These are phyloP conservation scores for Elephas maximus DNA, from an alignment of 2,113 vertebrate species.

Conservation along the genomic window DNA sequence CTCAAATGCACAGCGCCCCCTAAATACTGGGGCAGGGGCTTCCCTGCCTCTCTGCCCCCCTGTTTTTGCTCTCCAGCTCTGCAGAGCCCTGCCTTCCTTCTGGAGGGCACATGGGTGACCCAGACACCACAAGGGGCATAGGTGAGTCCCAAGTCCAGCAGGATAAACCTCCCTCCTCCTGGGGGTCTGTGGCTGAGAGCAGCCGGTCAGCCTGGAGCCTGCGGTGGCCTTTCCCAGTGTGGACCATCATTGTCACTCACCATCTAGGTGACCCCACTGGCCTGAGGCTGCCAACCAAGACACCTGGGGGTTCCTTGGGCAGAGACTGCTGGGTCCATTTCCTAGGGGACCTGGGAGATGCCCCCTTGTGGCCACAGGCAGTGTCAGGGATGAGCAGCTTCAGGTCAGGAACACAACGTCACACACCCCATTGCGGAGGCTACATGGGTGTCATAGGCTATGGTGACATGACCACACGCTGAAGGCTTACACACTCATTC, in stretches of 20 bases:
- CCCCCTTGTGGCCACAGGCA: accelerated
- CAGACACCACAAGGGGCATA: background rate
- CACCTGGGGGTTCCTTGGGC: background rate
- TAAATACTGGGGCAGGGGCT: background rate
- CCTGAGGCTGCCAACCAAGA: background rate
- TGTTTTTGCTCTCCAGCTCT: background rate
- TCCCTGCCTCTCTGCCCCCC: background rate
- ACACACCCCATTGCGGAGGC: no score
- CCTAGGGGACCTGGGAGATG: background rate
- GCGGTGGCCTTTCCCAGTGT: background rate
- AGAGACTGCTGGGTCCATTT: background rate
- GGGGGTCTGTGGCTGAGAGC: background rate
- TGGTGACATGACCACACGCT: no score
- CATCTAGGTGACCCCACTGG: background rate
- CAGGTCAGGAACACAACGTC: background rate
- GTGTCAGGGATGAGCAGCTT: accelerated
- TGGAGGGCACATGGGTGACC: background rate
- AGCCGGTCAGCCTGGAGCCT: background rate
- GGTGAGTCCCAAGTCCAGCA: no score
- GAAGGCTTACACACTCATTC: no score
- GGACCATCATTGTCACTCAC: background rate
- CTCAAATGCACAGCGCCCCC: background rate
- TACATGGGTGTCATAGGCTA: no score
- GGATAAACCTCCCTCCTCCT: background rate
- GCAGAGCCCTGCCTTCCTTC: no score